Evolutionary conservation across 2,888 invertebrate genomes (phyloP).

Genomic region (Ornithoptera alexandrae): DNA sequence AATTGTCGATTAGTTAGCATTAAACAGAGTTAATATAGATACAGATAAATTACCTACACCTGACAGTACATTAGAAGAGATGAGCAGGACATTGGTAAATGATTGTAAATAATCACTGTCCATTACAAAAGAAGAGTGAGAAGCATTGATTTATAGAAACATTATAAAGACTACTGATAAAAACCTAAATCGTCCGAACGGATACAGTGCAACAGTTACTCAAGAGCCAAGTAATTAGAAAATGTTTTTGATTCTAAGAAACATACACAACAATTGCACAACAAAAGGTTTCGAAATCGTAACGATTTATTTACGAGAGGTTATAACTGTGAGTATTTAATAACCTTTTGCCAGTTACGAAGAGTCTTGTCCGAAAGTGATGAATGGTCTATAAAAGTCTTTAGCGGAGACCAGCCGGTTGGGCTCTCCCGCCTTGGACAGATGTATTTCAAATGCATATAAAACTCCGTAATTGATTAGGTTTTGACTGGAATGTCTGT

Average conservation of each 20-base stretch:
- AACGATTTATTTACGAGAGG: slow-evolving; percentile 6
- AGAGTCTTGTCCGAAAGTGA: slow-evolving; percentile 16
- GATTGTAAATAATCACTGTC: too few species aligned
- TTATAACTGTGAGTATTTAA: slow-evolving; percentile 18
- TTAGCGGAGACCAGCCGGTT: slow-evolving; percentile 3
- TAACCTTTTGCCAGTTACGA: slow-evolving; percentile 10
- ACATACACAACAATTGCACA: slow-evolving; percentile 3
- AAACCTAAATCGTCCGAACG: too few species aligned
- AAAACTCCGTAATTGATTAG: slow-evolving; percentile 15
- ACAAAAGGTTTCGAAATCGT: not conserved
- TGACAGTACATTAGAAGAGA: too few species aligned
- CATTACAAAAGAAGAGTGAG: too few species aligned
- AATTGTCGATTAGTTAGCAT: too few species aligned
- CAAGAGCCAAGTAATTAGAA: not conserved
- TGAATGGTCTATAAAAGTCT: slow-evolving; percentile 24
- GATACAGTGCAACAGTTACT: not conserved
- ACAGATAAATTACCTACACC: too few species aligned
- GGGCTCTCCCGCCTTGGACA: slow-evolving; percentile 10
- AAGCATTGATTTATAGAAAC: too few species aligned
- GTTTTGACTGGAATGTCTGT: not conserved
- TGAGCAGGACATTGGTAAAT: too few species aligned
- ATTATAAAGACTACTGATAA: too few species aligned
- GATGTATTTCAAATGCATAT: slow-evolving; percentile 4
- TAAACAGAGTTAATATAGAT: too few species aligned
- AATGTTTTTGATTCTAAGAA: not conserved